phyloP scores from a whole-genome alignment of 2,113 vertebrate genomes.

The Leptodactylus fuscus region DNA sequence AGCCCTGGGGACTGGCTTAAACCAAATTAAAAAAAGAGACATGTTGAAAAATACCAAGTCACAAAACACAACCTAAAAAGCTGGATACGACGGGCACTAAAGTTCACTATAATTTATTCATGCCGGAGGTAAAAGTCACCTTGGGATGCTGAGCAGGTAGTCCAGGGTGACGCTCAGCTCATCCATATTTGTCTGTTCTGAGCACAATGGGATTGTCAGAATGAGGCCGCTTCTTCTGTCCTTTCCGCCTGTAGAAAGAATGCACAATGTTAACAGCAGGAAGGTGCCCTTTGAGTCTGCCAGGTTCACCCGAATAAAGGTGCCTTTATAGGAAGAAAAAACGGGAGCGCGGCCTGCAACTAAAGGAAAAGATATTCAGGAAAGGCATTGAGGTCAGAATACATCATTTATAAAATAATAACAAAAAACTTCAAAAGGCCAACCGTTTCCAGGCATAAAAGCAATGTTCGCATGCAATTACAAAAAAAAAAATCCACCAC shows the following conservation, averaged over 20 bases:
- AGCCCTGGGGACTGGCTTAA: not conserved
- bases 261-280: constrained; percentile 19
- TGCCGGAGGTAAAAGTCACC: constrained; percentile 75
- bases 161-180: constrained; percentile 94
- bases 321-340: not conserved
- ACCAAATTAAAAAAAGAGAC: not conserved
- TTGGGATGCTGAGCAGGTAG: constrained; percentile 97
- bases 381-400: not conserved
- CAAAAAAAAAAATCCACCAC: not conserved
- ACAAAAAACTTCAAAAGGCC: not conserved
- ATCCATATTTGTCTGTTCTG: constrained; percentile 98
- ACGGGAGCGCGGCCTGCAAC: not conserved
- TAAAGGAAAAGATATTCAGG: constrained; percentile 7
- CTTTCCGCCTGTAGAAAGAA: constrained; percentile 85
- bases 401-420: not conserved
- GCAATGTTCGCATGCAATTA: not conserved
- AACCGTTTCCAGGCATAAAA: not conserved
- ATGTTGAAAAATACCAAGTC: not conserved
- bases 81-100: not conserved
- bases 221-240: constrained; percentile 97
- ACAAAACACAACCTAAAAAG: not conserved
- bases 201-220: constrained; percentile 94
- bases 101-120: constrained; percentile 40
- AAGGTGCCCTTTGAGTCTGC: constrained; percentile 14
- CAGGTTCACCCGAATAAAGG: not conserved